Evolutionary conservation across 2,888 invertebrate genomes (phyloP), one percentile per base, ranked within the genome.

Genomic region (Caenorhabditis virilis): DNA sequence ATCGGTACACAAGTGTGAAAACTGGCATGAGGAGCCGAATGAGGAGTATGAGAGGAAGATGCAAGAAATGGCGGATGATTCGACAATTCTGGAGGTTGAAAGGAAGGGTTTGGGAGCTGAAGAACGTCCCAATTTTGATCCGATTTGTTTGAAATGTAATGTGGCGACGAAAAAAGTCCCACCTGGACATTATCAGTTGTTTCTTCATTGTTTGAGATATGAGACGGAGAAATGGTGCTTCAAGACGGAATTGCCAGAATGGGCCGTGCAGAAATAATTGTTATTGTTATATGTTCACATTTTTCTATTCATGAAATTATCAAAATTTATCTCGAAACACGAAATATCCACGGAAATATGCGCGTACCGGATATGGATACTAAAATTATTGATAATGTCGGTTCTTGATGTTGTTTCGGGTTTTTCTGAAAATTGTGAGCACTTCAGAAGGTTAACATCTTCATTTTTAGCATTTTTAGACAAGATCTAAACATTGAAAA

Each of bases 171-270:
- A 70, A 43, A 41, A 62, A 53, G 78, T 72, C 11, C 74, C 78
- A 1, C 55, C 61, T 20, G 69, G 57, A 15, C 73, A 80, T 47
- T 77, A 72, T 58, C 70, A 65, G 20, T 66, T 82, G 59, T 68
- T 70, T 57, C 57, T 83, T 20, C 83, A 83, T 54, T 83, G 83
- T 65, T 63, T 80, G n/a, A 61, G 69, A 39, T 83, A 83, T 51
- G 72, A 76, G 43, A 77, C 79, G 3, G 64, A 65, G 36, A 74
- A 78, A 38, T 82, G 78, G 74, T 51, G 66, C 23, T 82, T 72
- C 53, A 57, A 67, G 30, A 78, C 82, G 16, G 71, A 75, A 0
- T 42, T 82, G 33, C 82, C 82, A 1, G 67, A 69, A 11, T 82
- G 82, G 82, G 81, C 82, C 15, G 56, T 57, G 30, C 54, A 76